These are phyloP conservation scores for Poicephalus meyeri DNA, from an alignment of 2,113 vertebrate species.

Conservation along the genomic window DNA sequence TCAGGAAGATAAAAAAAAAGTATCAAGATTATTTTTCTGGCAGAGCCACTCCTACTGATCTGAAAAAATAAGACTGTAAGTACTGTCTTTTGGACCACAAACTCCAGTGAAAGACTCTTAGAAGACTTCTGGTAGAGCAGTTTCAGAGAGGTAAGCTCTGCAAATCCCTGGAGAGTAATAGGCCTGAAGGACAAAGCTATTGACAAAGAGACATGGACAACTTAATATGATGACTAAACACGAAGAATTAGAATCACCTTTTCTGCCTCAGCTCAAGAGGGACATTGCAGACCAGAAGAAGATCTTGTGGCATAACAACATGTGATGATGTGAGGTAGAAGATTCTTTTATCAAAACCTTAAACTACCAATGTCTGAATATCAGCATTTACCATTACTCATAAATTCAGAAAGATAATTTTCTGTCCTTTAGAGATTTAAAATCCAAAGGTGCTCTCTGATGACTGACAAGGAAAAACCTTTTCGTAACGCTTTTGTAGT, in stretches of 20 bases:
- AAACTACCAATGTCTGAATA: background rate
- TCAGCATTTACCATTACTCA: background rate
- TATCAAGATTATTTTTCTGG: background rate
- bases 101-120: background rate
- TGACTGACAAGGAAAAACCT: background rate
- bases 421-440: background rate
- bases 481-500: background rate
- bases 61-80: background rate
- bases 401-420: background rate
- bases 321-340: background rate
- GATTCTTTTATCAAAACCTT: background rate
- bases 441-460: background rate
- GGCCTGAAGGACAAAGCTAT: background rate
- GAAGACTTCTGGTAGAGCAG: background rate
- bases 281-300: background rate
- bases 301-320: background rate
- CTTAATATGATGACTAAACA: background rate
- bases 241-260: background rate
- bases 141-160: background rate
- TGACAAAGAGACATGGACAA: background rate
- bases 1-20: background rate
- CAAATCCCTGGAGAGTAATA: rapidly evolving
- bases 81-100: background rate
- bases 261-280: background rate
- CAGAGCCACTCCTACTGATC: background rate